phyloP scores from a whole-genome alignment of 2,888 invertebrate genomes.

The Mythimna albipuncta region DNA sequence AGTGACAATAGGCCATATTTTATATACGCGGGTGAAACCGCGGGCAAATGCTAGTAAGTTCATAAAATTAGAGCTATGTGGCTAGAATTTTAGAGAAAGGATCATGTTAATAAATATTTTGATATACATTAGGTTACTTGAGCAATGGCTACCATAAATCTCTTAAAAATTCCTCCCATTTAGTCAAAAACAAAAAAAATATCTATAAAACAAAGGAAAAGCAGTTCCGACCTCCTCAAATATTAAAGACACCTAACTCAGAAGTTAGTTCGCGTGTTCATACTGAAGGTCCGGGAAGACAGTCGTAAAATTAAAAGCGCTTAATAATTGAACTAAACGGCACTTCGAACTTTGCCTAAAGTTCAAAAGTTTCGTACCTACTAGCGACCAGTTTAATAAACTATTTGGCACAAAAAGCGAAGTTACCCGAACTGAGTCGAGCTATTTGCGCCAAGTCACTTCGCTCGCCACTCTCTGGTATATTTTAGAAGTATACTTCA shows the following conservation, averaged over 20 bases:
- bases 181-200: neutral
- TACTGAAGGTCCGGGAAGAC: conserved; percentile 4
- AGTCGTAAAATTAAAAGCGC: conserved; percentile 54
- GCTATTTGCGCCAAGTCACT: conserved; percentile 39
- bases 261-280: conserved; percentile 33
- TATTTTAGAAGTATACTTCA: conserved; percentile 51
- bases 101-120: too few relatives aligned
- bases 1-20: too few relatives aligned
- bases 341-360: conserved; percentile 36
- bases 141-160: neutral
- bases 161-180: neutral
- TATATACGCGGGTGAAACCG: too few relatives aligned
- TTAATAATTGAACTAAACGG: conserved; percentile 56
- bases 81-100: neutral
- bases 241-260: conserved; percentile 21
- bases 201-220: conserved; percentile 1
- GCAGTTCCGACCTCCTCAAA: neutral
- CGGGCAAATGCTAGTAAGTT: too few relatives aligned
- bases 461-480: conserved; percentile 17
- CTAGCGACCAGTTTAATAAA: conserved; percentile 41
- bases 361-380: conserved; percentile 24
- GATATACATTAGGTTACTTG: neutral
- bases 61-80: neutral
- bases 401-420: conserved; percentile 58
- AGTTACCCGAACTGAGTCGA: conserved; percentile 32